Evolutionary conservation across 2,113 vertebrate genomes (phyloP).

Genomic region (Chiloscyllium plagiosum): DNA sequence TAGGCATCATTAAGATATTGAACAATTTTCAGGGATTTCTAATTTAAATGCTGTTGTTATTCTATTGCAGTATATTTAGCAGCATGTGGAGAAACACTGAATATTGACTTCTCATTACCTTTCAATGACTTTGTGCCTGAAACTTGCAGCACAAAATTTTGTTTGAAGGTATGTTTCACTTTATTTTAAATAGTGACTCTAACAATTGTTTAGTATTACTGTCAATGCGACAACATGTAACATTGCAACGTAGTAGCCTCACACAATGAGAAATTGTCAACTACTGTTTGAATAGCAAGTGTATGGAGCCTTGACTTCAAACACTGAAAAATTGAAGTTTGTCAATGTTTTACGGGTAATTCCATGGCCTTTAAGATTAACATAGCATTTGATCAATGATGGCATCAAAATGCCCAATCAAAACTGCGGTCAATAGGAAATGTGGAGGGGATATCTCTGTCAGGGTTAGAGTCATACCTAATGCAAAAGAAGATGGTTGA

Average conservation of each 20-base stretch:
- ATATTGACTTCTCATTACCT: conserved; percentile 89
- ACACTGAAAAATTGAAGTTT: background rate
- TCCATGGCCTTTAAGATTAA: no score
- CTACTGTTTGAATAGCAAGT: no score
- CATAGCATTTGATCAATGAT: no score
- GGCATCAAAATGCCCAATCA: no score
- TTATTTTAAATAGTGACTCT: background rate
- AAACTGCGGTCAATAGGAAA: no score
- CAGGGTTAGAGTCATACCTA: no score
- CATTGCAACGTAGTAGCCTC: background rate
- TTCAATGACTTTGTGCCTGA: conserved; percentile 92
- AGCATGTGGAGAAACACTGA: conserved; percentile 93
- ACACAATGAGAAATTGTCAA: no score
- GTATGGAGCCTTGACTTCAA: no score
- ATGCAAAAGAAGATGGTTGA: no score
- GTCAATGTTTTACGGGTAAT: background rate
- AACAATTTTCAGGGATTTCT: background rate
- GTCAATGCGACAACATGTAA: background rate
- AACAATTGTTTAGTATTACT: background rate
- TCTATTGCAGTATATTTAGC: conserved; percentile 81
- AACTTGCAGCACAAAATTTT: conserved; percentile 84
- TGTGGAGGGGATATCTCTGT: no score
- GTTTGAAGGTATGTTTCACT: conserved; percentile 68
- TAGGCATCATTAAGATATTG: background rate
- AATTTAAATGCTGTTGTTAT: conserved; percentile 40